Evolutionary conservation across 2,113 vertebrate genomes (phyloP), one percentile per base, ranked within the genome.

Genomic region (Nipponia nippon): DNA sequence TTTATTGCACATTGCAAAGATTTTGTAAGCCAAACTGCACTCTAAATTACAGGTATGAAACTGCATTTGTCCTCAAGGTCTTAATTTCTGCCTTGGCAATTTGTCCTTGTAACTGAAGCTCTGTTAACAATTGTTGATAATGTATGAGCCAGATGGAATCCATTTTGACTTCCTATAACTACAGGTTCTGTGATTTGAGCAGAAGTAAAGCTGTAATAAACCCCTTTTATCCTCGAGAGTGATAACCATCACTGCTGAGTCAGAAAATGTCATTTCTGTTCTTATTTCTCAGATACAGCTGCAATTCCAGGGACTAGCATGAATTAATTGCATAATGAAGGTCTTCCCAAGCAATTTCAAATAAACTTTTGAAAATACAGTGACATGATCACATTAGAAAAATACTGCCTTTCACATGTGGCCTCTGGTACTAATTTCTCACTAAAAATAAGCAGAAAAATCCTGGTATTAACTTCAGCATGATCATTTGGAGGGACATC

Each of bases 41-140:
- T 95, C 49, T 72, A 89, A 95, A 93, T 93, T 95, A 67, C 81
- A 95, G 58, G 32, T 91, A 58, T 66, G 70, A 91, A 94, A 87
- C 40, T 42, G 32, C 16, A 55, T 77, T 96, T 90, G 47, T 95
- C 87, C 90, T 94, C 49, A 73, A 95, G 78, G 89, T 73, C 62
- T 82, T 94, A 3, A 62, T 90, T 93, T 95, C 32, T 90, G 29
- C 42, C 59, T 91, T 91, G 22, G 52, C 86, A 94, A 80, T 67
- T 88, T 93, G 44, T 79, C 61, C 61, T 67, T 83, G 20, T 70
- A 47, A 58, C 66, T 77, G 58, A 85, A 85, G 42, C 50, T 91
- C 70, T 16, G 2, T 66, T 77, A 91, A 62, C 49, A 93, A 53
- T 80, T 86, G 66, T 50, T 79, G 61, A 59, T 94, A 77, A 81